phyloP scores from a whole-genome alignment of 2,797 vertebrate species.

The Notolepis coatsorum region DNA sequence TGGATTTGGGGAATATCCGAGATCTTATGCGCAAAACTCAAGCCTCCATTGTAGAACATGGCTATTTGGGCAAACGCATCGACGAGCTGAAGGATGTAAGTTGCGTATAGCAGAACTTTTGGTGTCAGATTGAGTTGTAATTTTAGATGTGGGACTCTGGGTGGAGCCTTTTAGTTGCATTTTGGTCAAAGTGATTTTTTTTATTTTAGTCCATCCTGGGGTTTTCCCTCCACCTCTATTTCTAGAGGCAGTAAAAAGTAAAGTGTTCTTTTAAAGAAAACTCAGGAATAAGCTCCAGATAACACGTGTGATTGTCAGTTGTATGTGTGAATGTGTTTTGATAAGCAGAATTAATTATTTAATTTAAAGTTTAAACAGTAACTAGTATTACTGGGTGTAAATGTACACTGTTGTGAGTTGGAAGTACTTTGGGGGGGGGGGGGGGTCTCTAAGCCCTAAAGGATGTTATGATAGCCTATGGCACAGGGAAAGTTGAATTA shows the following conservation, averaged over 20 bases:
- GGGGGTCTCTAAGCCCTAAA: neutral
- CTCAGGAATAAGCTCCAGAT: too few relatives aligned
- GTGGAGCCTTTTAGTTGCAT: conserved; percentile 17
- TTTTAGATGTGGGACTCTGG: conserved; percentile 15
- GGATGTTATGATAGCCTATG: conserved; percentile 6
- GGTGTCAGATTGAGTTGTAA: neutral
- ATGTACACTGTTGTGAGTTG: neutral
- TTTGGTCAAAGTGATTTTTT: conserved; percentile 4
- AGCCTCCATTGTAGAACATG: conserved; percentile 60
- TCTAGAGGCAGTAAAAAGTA: neutral
- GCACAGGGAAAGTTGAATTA: conserved; percentile 8
- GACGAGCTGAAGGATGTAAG: conserved; percentile 69
- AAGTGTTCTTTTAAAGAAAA: neutral
- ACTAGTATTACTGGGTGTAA: too few relatives aligned
- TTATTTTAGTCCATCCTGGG: neutral
- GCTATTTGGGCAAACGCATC: conserved; percentile 45
- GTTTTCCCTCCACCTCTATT: neutral
- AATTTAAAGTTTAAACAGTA: too few relatives aligned
- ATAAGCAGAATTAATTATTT: too few relatives aligned
- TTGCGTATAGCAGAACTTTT: conserved; percentile 56
- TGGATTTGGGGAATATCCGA: conserved; percentile 73
- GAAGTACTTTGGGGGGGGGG: too few relatives aligned
- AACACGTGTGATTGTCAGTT: too few relatives aligned
- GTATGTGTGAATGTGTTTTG: too few relatives aligned
- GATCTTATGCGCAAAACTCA: conserved; percentile 74